Conservation (phyloP, 1,140 invertebrate genomes). For the Pogonomyrmex barbatus region DNA sequence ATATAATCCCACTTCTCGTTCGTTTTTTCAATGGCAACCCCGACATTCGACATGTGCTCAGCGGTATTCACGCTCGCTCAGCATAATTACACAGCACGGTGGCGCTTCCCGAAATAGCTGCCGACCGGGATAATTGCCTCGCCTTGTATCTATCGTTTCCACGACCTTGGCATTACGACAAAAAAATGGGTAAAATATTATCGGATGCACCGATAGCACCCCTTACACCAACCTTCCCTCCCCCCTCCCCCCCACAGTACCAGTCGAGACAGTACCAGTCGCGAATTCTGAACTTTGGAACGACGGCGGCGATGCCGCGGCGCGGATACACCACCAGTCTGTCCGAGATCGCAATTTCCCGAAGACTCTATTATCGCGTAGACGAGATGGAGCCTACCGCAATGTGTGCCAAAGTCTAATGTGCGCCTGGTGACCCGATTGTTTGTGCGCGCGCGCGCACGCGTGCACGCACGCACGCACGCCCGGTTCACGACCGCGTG, state of each 20-base stretch:
- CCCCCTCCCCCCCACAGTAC: background rate
- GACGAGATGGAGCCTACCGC: slow-evolving; percentile 77
- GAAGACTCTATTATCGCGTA: background rate
- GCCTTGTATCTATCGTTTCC: background rate
- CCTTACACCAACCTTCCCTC: background rate
- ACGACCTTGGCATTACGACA: slow-evolving; percentile 33
- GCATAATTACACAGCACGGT: background rate
- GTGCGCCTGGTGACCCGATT: slow-evolving; percentile 28
- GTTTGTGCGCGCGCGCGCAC: background rate
- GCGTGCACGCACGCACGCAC: background rate
- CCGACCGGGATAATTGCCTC: background rate
- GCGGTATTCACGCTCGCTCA: slow-evolving; percentile 3
- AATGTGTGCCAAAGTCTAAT: slow-evolving; percentile 79
- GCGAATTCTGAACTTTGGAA: slow-evolving; percentile 74
- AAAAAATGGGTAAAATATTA: slow-evolving; percentile 46
- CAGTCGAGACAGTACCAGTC: slow-evolving; percentile 48
- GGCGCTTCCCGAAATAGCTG: slow-evolving; percentile 6
- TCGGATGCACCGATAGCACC: background rate
- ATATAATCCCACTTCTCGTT: background rate
- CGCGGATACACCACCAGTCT: slow-evolving; percentile 7
- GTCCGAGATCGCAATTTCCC: background rate
- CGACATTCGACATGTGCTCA: background rate
- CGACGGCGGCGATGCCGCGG: slow-evolving; percentile 69
- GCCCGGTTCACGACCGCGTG: background rate
- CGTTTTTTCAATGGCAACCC: background rate